Conservation (phyloP, 2,113 vertebrate species). For the Smithornis capensis region DNA sequence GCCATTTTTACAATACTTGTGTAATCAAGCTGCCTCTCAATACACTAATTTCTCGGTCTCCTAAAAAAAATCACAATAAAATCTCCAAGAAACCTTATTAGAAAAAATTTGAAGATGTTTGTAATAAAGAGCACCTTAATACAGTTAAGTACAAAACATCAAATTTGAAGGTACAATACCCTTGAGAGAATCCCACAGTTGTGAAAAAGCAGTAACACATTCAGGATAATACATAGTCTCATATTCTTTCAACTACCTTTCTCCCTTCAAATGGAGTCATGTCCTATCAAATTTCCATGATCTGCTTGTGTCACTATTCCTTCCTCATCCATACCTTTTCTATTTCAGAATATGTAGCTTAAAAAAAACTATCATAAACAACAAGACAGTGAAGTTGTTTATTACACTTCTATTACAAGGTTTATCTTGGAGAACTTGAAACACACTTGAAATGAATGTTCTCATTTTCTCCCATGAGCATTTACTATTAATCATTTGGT, state of each 20-base stretch:
- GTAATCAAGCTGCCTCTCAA: neutral
- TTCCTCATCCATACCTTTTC: neutral
- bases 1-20: neutral
- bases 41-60: neutral
- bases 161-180: neutral
- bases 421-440: neutral
- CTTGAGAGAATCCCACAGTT: neutral
- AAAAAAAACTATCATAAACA: neutral
- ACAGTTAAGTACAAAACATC: neutral
- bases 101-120: neutral
- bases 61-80: neutral
- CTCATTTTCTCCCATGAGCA: neutral
- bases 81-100: neutral
- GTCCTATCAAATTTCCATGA: neutral
- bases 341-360: neutral
- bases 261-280: rapidly evolving
- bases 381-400: neutral
- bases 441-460: neutral
- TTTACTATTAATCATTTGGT: neutral
- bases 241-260: neutral
- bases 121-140: neutral
- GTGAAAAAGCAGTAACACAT: neutral
- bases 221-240: neutral
- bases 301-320: neutral
- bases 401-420: neutral